Evolutionary conservation across 2,888 invertebrate species (phyloP), one percentile per base, ranked within the genome.

Genomic region (Amphipoea lucens): DNA sequence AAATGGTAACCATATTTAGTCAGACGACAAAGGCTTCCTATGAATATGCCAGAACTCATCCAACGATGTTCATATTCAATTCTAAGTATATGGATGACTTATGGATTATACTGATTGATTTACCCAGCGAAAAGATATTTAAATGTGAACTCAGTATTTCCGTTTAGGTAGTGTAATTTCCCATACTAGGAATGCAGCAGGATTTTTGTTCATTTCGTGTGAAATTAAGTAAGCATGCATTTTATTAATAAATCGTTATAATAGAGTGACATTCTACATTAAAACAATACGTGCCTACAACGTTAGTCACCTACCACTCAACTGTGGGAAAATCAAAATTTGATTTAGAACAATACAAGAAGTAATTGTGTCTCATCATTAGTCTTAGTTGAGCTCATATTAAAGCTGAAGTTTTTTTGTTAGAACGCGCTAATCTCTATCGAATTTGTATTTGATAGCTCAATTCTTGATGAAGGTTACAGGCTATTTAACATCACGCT

Each of bases 201-300:
- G 12, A 14, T 36, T 74, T 75, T n/a, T 20, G 2, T 45, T 63
- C 0, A 63, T 63, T 54, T 68, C 9, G 11, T n/a, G 48, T 1
- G n/a, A 23, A 20, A n/a, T 36, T 3, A 69, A 36, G 51, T 20
- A 40, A 60, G 17, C 12, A 17, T 51, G 14, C 6, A 73, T 60
- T 63, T 29, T n/a, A 57, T 54, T 60, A 7, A 51, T 77, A 14
- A 57, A 77, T 48, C n/a, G 36, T 66, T 45, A 57, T 66, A n/a
- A 45, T 57, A n/a, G 12, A 66, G n/a, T 54, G 14, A 36, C 4
- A 73, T 17, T 6, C 12, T 45, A 23, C 5, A 48, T 12, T 60
- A 17, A 1, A 7, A n/a, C 36, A 71, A 11, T 71, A 29, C 0
- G 45, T 54, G 6, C 20, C 14, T 48, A 51, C 29, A 69, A 20